These are phyloP conservation scores for Zootermopsis nevadensis DNA, from an alignment of 2,888 invertebrate species.

Conservation along the genomic window DNA sequence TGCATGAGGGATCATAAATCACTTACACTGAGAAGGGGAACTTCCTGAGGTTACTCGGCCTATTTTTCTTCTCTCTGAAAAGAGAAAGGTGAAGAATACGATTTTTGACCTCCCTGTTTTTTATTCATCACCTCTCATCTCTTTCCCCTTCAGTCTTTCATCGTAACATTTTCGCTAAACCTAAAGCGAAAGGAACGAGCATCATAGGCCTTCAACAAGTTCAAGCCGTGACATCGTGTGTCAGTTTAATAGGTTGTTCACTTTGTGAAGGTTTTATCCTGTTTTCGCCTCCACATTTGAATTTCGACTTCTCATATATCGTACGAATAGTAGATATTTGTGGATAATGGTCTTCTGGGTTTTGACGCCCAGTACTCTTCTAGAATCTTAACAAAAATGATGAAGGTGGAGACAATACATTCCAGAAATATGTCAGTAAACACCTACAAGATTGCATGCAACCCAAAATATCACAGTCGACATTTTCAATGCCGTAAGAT, in stretches of 20 bases:
- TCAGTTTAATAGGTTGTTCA: neutral
- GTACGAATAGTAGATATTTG: neutral
- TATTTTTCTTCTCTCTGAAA: constrained; percentile 17
- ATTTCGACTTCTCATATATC: neutral
- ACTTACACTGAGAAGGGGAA: neutral
- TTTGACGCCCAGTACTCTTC: too few relatives aligned
- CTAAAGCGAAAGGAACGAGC: constrained; percentile 11
- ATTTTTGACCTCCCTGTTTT: constrained; percentile 36
- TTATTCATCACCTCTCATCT: constrained; percentile 32
- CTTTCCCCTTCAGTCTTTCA: constrained; percentile 28
- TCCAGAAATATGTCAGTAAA: too few relatives aligned
- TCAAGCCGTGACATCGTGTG: constrained; percentile 6
- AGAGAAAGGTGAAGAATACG: constrained; percentile 19
- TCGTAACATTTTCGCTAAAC: constrained; percentile 35
- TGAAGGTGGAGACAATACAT: too few relatives aligned
- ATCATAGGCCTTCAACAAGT: constrained; percentile 1
- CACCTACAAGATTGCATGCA: too few relatives aligned
- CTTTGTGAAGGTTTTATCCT: neutral
- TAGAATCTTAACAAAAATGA: too few relatives aligned
- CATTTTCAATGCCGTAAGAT: too few relatives aligned
- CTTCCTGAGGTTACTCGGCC: neutral
- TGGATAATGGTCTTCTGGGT: too few relatives aligned
- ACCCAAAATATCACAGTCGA: too few relatives aligned
- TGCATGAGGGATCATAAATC: constrained; percentile 39
- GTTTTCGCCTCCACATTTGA: neutral